phyloP scores from a whole-genome alignment of 1,140 invertebrate genomes.

The Zeugodacus cucurbitae region DNA sequence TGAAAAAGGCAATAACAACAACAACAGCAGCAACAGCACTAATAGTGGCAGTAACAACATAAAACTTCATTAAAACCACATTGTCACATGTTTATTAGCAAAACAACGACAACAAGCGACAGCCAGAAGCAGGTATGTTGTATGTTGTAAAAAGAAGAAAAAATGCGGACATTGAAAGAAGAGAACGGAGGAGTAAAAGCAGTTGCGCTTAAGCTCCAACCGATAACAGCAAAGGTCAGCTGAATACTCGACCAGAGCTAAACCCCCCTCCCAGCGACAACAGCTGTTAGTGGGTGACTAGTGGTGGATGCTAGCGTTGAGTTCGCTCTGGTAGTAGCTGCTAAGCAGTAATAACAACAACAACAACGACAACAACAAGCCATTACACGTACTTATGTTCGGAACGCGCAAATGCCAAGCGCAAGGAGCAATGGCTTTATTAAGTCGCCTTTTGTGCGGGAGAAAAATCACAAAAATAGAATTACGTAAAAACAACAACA shows the following conservation, averaged over 20 bases:
- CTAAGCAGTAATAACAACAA: neutral
- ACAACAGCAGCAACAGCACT: neutral
- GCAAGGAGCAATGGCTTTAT: constrained; percentile 25
- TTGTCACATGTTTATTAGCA: constrained; percentile 40
- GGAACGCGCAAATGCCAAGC: neutral
- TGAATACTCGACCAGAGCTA: neutral
- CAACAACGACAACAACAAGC: neutral
- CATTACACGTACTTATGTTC: constrained; percentile 2
- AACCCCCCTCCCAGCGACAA: neutral
- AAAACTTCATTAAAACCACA: constrained; percentile 40
- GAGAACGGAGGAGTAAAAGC: neutral
- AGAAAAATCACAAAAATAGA: neutral
- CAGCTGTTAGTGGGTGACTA: neutral
- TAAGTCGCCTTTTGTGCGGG: neutral
- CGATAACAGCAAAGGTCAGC: neutral
- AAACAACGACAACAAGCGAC: neutral
- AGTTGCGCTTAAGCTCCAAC: neutral
- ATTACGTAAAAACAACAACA: neutral
- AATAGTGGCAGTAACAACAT: constrained; percentile 1
- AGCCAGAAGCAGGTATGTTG: neutral
- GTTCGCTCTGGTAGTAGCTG: neutral
- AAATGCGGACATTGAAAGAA: neutral
- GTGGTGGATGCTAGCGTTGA: neutral
- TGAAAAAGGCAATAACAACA: neutral
- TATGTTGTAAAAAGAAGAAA: neutral